Conservation (phyloP, 2,888 invertebrate genomes). For the Luperina testacea region DNA sequence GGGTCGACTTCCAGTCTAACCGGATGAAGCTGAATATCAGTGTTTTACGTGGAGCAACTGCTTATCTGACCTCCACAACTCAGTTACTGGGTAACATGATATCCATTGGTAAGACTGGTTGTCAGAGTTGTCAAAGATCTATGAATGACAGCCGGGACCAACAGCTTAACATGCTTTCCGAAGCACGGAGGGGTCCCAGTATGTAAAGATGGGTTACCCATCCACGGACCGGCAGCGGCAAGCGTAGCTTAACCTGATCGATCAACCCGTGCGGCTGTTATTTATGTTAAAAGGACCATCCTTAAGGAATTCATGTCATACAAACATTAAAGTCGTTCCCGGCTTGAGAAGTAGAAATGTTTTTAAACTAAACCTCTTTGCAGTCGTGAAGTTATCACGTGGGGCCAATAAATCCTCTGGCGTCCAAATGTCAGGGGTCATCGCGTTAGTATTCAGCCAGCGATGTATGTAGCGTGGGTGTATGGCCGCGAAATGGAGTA, state of each 20-base stretch:
- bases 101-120: neutral
- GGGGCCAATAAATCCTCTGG: constrained; percentile 50
- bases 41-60: neutral
- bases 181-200: neutral
- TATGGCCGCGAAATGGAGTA: constrained; percentile 32
- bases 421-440: constrained; percentile 59
- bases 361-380: constrained; percentile 49
- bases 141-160: neutral
- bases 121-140: neutral
- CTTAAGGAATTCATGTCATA: constrained; percentile 13
- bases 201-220: neutral
- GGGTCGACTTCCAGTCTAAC: neutral
- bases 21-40: neutral
- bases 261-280: neutral
- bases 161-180: neutral
- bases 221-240: neutral
- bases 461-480: constrained; percentile 44
- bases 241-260: neutral
- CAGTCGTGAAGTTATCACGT: constrained; percentile 37
- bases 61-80: neutral
- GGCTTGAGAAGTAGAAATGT: constrained; percentile 31
- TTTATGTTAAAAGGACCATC: neutral
- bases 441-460: constrained; percentile 57
- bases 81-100: neutral
- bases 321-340: constrained; percentile 11